Percentiles rank a stretch among this genome's conserved stretches.
These are phyloP conservation scores for Nomada ferruginata DNA, from an alignment of 2,888 invertebrate genomes.

Conservation along the genomic window DNA sequence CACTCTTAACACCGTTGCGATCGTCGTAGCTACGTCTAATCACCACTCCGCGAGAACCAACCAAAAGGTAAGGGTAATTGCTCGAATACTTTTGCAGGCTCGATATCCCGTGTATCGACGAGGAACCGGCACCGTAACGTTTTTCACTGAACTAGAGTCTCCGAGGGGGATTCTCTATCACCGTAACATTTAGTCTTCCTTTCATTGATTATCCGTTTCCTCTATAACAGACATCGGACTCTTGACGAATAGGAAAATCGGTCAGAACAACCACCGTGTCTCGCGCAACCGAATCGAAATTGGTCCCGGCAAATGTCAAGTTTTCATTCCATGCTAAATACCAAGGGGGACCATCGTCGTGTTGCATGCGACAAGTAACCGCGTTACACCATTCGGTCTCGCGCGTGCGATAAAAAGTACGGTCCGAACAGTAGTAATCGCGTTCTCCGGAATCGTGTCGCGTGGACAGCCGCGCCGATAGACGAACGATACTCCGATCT, in stretches of 20 bases:
- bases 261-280: neutral
- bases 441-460: conserved; percentile 9
- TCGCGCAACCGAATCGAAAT: neutral
- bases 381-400: neutral
- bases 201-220: neutral
- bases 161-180: conserved; percentile 19
- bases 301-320: neutral
- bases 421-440: neutral
- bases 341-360: neutral
- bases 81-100: neutral
- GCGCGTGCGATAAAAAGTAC: neutral
- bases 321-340: neutral
- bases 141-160: conserved; percentile 2
- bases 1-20: conserved; percentile 71
- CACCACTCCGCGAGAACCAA: conserved; percentile 57
- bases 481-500: neutral
- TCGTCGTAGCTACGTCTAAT: conserved; percentile 60
- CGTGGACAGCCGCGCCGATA: neutral
- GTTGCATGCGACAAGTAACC: neutral
- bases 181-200: neutral
- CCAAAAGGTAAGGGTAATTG: neutral
- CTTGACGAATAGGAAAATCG: too few relatives aligned
- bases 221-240: too few relatives aligned
- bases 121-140: conserved; percentile 17
- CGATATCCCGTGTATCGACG: neutral